Conservation (phyloP, 2,888 invertebrate species). For the Timandra comae region DNA sequence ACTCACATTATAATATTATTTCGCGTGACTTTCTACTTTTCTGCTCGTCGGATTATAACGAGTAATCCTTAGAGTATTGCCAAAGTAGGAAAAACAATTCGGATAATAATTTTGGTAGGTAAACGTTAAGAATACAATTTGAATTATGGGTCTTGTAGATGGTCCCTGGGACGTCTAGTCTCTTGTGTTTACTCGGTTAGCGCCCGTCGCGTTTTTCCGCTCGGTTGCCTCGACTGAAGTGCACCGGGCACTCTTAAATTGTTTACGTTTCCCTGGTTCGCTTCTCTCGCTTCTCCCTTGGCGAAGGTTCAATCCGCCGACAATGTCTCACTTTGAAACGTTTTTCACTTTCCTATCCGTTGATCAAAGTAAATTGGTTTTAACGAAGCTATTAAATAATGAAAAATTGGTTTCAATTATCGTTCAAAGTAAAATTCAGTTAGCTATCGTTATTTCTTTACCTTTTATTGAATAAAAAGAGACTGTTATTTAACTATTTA, state of each 20-base stretch:
- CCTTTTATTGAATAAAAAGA: too few relatives aligned
- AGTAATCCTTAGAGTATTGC: constrained; percentile 31
- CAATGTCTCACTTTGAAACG: constrained; percentile 13
- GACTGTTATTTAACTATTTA: too few relatives aligned
- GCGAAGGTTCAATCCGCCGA: constrained; percentile 16
- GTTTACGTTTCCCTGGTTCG: constrained; percentile 52
- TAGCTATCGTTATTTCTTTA: too few relatives aligned
- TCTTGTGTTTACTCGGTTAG: constrained; percentile 40
- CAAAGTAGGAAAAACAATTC: too few relatives aligned
- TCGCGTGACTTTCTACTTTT: constrained; percentile 27
- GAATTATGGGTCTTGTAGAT: constrained; percentile 30
- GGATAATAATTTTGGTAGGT: too few relatives aligned
- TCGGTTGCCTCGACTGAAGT: constrained; percentile 47
- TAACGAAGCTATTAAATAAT: constrained; percentile 1
- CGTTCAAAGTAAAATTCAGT: too few relatives aligned
- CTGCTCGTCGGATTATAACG: constrained; percentile 31
- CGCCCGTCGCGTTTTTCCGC: constrained; percentile 46
- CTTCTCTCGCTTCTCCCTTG: too few relatives aligned
- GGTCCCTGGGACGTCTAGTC: constrained; percentile 24
- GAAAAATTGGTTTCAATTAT: too few relatives aligned
- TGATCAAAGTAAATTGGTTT: constrained; percentile 12
- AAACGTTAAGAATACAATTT: too few relatives aligned
- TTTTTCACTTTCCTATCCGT: constrained; percentile 28
- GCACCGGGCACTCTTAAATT: constrained; percentile 52
- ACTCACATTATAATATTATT: constrained; percentile 4